Conservation (phyloP, 1,140 invertebrate species). For the Sycophaga agraensis region DNA sequence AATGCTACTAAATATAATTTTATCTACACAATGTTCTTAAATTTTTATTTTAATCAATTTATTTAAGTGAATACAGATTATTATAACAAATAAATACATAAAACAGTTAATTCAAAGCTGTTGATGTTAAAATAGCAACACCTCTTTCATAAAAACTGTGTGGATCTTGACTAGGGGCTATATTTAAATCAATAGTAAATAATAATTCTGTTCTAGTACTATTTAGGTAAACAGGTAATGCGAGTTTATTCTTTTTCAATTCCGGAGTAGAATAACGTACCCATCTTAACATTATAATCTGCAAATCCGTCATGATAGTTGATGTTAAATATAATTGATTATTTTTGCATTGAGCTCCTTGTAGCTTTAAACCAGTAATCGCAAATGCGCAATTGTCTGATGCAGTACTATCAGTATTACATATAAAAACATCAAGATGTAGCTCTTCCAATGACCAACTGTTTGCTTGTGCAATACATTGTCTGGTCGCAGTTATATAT, state of each 20-base stretch:
- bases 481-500: slow-evolving; percentile 97
- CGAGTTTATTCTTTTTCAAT: slow-evolving; percentile 68
- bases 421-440: slow-evolving; percentile 78
- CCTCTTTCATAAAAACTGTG: slow-evolving; percentile 96
- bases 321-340: slow-evolving; percentile 90
- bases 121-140: slow-evolving; percentile 90
- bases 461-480: slow-evolving; percentile 93
- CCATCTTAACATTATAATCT: slow-evolving; percentile 86
- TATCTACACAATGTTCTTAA: no score
- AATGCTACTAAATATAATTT: no score
- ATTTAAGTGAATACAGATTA: no score
- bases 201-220: slow-evolving; percentile 91
- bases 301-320: slow-evolving; percentile 92
- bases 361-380: slow-evolving; percentile 85
- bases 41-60: no score
- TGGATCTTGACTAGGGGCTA: slow-evolving; percentile 81
- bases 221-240: slow-evolving; percentile 96
- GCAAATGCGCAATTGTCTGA: slow-evolving; percentile 80
- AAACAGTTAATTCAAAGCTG: slow-evolving; percentile 75
- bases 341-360: slow-evolving; percentile 89
- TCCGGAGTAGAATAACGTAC: slow-evolving; percentile 67
- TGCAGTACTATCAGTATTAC: slow-evolving; percentile 60
- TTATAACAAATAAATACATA: neutral
- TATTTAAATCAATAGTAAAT: slow-evolving; percentile 93
- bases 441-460: slow-evolving; percentile 95